Evolutionary conservation across 2,888 invertebrate species (phyloP), one percentile per base, ranked within the genome.

Genomic region (Nemapogon koenigi): DNA sequence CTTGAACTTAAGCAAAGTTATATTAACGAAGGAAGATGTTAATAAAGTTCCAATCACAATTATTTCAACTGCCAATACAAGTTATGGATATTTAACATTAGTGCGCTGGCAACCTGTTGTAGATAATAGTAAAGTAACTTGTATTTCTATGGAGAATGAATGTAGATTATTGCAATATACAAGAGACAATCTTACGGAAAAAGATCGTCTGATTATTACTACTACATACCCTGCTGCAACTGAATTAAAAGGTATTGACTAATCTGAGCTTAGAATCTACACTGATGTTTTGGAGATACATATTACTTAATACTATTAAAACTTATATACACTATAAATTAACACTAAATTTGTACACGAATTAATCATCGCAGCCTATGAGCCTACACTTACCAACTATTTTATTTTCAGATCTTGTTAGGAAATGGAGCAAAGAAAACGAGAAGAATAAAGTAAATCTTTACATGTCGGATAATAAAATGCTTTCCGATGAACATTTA

Each of bases 401-500:
- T n/a, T n/a, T n/a, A 11, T 28, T 31, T 15, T 16, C 16, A 41
- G 47, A 52, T 2, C 41, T 57, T 0, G 48, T 63, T 3, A 45
- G 49, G 16, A 32, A 49, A 39, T 60, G 57, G 57, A 55, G 58
- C 38, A 49, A 44, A 25, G 53, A 52, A 8, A 37, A 45, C 4
- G 43, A 51, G n/a, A n/a, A n/a, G n/a, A n/a, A n/a, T 29, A 48
- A 19, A 4, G 17, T 65, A 22, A 47, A 50, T 14, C 40, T 64
- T 15, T 38, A 61, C n/a, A 54, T 54, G 47, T 43, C 57, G 4
- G 59, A 57, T 15, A 48, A 57, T 30, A 52, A 52, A 35, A 44
- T 52, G 17, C 44, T 42, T 1, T 49, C 48, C 14, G 50, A 53
- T 14, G 48, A 52, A 40, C 40, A 37, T 16, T 36, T 58, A 15